Percentiles rank a stretch among this genome's conserved stretches.
Evolutionary conservation across 2,113 vertebrate species (phyloP).

Genomic region (Thunnus thynnus): DNA sequence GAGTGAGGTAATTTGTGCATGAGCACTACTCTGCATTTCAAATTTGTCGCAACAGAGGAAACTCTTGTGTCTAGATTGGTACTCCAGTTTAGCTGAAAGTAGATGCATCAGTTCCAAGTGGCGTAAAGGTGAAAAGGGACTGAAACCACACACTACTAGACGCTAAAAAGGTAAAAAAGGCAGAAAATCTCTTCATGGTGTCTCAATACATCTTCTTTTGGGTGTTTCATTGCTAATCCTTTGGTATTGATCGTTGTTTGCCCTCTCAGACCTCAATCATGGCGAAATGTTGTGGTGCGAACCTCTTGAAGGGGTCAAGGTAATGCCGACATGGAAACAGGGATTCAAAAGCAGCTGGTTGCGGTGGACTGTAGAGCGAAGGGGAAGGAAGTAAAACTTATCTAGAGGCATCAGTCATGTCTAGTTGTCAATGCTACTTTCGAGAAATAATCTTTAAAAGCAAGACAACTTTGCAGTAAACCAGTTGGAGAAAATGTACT

Average conservation of each 20-base stretch:
- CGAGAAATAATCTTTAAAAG: neutral
- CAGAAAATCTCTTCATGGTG: neutral
- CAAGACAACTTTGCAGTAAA: neutral
- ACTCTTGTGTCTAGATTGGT: neutral
- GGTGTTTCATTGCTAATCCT: constrained; percentile 37
- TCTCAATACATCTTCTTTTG: neutral
- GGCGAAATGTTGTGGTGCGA: neutral
- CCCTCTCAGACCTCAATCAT: constrained; percentile 37
- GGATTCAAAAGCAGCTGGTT: neutral
- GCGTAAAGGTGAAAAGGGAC: neutral
- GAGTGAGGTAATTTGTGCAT: neutral
- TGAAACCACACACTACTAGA: neutral
- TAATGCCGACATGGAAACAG: constrained; percentile 19
- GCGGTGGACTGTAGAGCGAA: neutral
- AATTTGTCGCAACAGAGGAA: neutral
- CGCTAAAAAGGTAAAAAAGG: neutral
- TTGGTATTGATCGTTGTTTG: constrained; percentile 17
- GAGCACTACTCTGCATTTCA: neutral
- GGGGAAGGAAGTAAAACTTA: neutral
- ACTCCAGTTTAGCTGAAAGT: neutral
- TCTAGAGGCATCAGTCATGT: constrained; percentile 18
- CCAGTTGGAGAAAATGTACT: neutral
- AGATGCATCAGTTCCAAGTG: neutral
- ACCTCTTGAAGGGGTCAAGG: constrained; percentile 16
- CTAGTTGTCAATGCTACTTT: constrained; percentile 6